phyloP scores from a whole-genome alignment of 2,888 invertebrate genomes.

The Spilosoma lubricipeda region DNA sequence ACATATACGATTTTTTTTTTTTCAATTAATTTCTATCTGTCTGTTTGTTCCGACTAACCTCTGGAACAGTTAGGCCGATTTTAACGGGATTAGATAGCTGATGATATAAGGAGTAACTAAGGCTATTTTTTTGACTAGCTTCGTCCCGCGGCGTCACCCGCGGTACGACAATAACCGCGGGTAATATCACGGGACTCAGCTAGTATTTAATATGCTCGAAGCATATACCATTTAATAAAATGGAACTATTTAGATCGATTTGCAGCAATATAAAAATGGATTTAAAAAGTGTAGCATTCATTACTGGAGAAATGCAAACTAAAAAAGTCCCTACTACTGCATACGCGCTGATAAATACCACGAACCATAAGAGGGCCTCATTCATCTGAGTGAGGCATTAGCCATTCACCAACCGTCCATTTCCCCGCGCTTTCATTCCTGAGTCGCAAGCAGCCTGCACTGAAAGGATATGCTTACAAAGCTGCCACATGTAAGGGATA shows the following conservation, averaged over 20 bases:
- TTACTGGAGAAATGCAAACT: neutral
- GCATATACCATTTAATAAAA: neutral
- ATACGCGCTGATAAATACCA: conserved; percentile 20
- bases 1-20: too few relatives aligned
- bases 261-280: neutral
- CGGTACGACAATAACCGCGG: too few relatives aligned
- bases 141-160: too few relatives aligned
- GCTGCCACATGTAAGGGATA: conserved; percentile 37
- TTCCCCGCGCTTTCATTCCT: conserved; percentile 61
- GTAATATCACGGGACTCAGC: too few relatives aligned
- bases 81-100: too few relatives aligned
- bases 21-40: too few relatives aligned
- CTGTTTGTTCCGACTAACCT: too few relatives aligned
- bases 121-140: too few relatives aligned
- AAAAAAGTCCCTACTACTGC: neutral
- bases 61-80: too few relatives aligned
- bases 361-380: conserved; percentile 46
- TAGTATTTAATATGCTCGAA: too few relatives aligned
- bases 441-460: conserved; percentile 51
- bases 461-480: conserved; percentile 64
- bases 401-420: conserved; percentile 63
- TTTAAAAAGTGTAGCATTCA: neutral
- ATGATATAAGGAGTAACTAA: too few relatives aligned
- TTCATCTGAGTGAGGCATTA: conserved; percentile 61
- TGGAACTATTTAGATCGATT: neutral